These are phyloP conservation scores for Ancistrus triradiatus DNA, from an alignment of 2,113 vertebrate species.

Conservation along the genomic window DNA sequence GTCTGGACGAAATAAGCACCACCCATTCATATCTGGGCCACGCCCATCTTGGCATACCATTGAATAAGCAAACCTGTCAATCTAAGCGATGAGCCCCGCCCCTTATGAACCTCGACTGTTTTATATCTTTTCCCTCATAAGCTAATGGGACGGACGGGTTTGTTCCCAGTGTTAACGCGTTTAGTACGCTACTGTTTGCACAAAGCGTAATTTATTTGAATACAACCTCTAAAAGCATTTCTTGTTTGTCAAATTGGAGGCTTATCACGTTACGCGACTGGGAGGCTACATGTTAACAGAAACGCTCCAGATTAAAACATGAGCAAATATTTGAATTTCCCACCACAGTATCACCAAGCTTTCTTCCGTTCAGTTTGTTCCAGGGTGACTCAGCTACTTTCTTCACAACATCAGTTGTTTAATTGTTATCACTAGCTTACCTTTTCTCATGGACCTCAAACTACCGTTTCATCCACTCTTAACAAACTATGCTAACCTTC, in stretches of 20 bases:
- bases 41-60: conserved; percentile 16
- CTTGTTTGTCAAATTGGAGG: neutral
- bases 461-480: too few relatives aligned
- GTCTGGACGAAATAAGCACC: neutral
- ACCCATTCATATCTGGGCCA: conserved; percentile 12
- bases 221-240: neutral
- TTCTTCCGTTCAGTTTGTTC: neutral
- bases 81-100: neutral
- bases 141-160: too few relatives aligned
- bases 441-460: too few relatives aligned
- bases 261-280: conserved; percentile 3
- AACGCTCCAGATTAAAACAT: neutral
- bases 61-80: conserved; percentile 4
- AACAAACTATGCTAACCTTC: too few relatives aligned
- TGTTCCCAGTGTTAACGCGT: too few relatives aligned
- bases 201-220: neutral
- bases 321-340: conserved; percentile 15
- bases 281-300: neutral
- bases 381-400: neutral
- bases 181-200: neutral
- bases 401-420: too few relatives aligned
- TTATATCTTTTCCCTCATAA: too few relatives aligned
- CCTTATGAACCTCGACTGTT: too few relatives aligned
- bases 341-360: too few relatives aligned
- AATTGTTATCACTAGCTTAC: too few relatives aligned